phyloP scores from a whole-genome alignment of 2,113 vertebrate species.

The Hydrochoerus hydrochaeris region DNA sequence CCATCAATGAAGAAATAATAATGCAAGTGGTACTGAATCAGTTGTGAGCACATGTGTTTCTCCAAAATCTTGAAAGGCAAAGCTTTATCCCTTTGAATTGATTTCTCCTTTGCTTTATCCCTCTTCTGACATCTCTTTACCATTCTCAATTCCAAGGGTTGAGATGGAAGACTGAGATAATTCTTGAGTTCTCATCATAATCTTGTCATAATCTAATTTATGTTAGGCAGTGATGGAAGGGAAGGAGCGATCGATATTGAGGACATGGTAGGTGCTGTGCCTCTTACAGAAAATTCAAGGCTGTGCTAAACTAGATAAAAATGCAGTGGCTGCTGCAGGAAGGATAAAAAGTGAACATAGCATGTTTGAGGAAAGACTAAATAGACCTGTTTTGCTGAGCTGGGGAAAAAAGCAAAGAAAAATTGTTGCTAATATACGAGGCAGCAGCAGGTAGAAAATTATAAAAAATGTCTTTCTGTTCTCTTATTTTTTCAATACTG shows the following conservation, averaged over 20 bases:
- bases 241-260: not conserved
- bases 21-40: not conserved
- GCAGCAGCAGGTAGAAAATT: not conserved
- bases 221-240: not conserved
- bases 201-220: not conserved
- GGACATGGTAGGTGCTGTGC: not conserved
- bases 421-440: not conserved
- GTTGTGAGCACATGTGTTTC: not conserved
- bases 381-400: not conserved
- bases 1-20: not conserved
- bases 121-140: not conserved
- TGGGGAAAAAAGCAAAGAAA: not conserved
- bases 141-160: not conserved
- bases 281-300: not conserved
- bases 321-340: not conserved
- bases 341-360: not conserved
- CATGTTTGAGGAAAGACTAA: not conserved
- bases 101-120: not conserved
- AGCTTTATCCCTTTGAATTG: not conserved
- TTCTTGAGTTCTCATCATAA: not conserved
- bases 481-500: not conserved
- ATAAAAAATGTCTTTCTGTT: not conserved
- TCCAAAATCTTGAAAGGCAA: constrained; percentile 1
- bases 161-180: constrained; percentile 6
- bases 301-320: not conserved